Evolutionary conservation across 1,140 invertebrate genomes (phyloP).

Genomic region (Schlechtendalia chinensis): DNA sequence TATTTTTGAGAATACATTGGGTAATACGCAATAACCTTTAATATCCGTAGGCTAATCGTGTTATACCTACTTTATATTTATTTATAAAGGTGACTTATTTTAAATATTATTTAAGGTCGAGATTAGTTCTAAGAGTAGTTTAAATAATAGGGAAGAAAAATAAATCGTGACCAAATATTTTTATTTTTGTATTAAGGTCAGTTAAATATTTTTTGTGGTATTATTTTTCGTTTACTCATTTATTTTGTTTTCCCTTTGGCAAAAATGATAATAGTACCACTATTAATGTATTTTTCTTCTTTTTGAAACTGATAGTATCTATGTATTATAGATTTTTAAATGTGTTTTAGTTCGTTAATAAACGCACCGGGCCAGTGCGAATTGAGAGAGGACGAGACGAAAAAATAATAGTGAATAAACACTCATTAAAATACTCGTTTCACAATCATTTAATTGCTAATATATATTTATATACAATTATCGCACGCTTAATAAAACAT

Average conservation of each 20-base stretch:
- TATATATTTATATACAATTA: neutral
- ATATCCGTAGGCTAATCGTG: no score
- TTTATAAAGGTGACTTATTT: constrained; percentile 16
- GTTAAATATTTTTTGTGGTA: neutral
- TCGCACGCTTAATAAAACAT: neutral
- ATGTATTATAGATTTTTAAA: no score
- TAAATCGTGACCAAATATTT: constrained; percentile 6
- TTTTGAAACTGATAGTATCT: no score
- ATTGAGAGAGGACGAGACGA: neutral
- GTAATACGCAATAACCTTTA: neutral
- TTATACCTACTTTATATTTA: neutral
- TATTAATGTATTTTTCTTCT: no score
- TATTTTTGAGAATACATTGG: neutral
- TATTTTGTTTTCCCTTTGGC: neutral
- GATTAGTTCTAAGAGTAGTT: neutral
- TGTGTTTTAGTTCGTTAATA: no score
- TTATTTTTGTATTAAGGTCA: constrained; percentile 14
- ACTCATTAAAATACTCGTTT: neutral
- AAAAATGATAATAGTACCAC: neutral
- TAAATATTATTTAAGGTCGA: neutral
- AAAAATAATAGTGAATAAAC: neutral
- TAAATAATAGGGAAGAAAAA: neutral
- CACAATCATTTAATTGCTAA: neutral
- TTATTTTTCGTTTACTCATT: no score
- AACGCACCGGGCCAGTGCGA: neutral